phyloP scores from a whole-genome alignment of 1,140 invertebrate species.

The Dufourea novaeangliae region DNA sequence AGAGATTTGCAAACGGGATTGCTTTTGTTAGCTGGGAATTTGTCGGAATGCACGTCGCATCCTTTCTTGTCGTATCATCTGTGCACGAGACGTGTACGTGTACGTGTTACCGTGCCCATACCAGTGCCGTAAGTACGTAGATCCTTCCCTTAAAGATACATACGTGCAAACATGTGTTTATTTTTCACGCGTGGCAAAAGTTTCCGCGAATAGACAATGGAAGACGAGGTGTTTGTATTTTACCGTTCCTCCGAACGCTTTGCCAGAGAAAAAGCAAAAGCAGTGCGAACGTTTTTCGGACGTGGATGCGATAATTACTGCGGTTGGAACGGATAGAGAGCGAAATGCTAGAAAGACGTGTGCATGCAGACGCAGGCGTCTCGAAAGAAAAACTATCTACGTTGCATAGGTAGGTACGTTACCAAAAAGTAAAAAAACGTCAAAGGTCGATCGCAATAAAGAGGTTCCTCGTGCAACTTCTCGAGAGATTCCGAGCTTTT shows the following conservation, averaged over 20 bases:
- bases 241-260: too few species aligned
- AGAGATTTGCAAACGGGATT: background rate
- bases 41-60: background rate
- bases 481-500: constrained; percentile 16
- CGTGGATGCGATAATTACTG: too few species aligned
- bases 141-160: too few species aligned
- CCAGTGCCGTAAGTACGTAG: too few species aligned
- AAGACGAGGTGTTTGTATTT: background rate
- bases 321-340: background rate
- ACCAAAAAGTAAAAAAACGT: too few species aligned
- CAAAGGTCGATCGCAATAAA: constrained; percentile 41
- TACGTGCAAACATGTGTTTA: too few species aligned
- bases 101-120: too few species aligned
- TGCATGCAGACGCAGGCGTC: background rate
- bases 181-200: too few species aligned
- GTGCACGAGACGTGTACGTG: too few species aligned
- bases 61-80: background rate
- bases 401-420: background rate
- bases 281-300: too few species aligned
- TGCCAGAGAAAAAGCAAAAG: background rate
- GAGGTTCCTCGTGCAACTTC: constrained; percentile 6
- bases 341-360: background rate
- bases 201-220: background rate
- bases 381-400: background rate
- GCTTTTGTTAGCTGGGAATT: background rate